Conservation (phyloP, 2,888 invertebrate genomes). For the Molorchus minor region DNA sequence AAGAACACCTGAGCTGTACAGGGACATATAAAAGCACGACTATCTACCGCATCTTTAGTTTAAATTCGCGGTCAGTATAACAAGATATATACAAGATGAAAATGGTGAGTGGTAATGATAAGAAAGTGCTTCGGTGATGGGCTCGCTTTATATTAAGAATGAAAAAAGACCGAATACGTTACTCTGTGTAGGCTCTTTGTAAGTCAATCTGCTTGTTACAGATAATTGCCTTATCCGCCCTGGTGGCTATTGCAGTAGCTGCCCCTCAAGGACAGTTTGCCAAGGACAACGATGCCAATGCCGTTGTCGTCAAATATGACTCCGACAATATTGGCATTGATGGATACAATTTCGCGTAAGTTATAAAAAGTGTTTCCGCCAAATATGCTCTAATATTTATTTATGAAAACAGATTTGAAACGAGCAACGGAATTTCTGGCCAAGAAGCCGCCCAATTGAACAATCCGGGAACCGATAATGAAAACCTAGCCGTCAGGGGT, state of each 20-base stretch:
- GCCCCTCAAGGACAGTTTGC: slow-evolving; percentile 53
- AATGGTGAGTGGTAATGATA: slow-evolving; percentile 39
- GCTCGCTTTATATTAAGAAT: too few species aligned
- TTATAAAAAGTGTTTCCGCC: slow-evolving; percentile 26
- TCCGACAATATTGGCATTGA: slow-evolving; percentile 67
- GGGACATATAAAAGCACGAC: slow-evolving; percentile 44
- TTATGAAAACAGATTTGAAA: too few species aligned
- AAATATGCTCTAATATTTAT: too few species aligned
- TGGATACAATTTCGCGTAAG: slow-evolving; percentile 58
- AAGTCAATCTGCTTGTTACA: slow-evolving; percentile 42
- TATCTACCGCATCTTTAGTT: slow-evolving; percentile 42
- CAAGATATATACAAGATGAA: slow-evolving; percentile 32
- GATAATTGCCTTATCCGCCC: slow-evolving; percentile 47
- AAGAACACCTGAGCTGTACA: slow-evolving; percentile 34
- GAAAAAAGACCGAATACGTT: too few species aligned
- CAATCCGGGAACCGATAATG: too few species aligned
- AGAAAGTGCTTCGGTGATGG: too few species aligned
- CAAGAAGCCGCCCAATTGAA: too few species aligned
- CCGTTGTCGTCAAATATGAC: slow-evolving; percentile 66
- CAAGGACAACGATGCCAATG: slow-evolving; percentile 47
- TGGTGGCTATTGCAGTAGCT: slow-evolving; percentile 50
- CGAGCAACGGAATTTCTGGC: too few species aligned
- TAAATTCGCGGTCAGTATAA: slow-evolving; percentile 18
- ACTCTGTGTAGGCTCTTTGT: too few species aligned
- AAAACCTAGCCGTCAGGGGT: too few species aligned